phyloP scores from a whole-genome alignment of 1,140 invertebrate genomes.

The Arion vulgaris region DNA sequence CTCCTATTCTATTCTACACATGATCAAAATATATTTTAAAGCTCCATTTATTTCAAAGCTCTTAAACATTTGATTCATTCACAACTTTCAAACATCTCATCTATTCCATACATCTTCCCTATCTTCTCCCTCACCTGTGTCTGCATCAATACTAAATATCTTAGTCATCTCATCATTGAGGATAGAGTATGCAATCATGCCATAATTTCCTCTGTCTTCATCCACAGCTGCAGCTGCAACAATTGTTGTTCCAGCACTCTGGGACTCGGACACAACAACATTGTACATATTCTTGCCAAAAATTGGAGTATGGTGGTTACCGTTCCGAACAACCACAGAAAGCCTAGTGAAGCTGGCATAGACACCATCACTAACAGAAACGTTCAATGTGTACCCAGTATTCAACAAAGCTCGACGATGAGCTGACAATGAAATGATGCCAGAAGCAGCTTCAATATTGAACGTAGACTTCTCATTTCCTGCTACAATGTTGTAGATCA shows the following conservation, averaged over 20 bases:
- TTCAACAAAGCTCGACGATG: conserved; percentile 79
- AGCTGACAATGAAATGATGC: conserved; percentile 79
- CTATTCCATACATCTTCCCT: too few relatives aligned
- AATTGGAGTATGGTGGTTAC: conserved; percentile 84
- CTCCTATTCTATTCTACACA: too few relatives aligned
- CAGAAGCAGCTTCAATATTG: conserved; percentile 81
- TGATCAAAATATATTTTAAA: too few relatives aligned
- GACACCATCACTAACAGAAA: conserved; percentile 71
- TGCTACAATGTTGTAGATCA: conserved; percentile 87
- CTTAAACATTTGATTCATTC: too few relatives aligned
- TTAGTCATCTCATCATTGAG: conserved; percentile 84
- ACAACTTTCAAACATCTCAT: too few relatives aligned
- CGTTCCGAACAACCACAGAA: conserved; percentile 81
- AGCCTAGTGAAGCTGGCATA: conserved; percentile 73
- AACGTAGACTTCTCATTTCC: conserved; percentile 90
- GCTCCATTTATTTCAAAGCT: too few relatives aligned
- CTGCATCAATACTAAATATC: conserved; percentile 84
- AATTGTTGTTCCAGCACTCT: conserved; percentile 70
- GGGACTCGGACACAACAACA: conserved; percentile 74
- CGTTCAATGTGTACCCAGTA: conserved; percentile 69
- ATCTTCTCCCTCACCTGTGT: conserved; percentile 72
- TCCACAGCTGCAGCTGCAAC: conserved; percentile 80
- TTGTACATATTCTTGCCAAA: conserved; percentile 85
- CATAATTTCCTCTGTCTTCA: conserved; percentile 85
- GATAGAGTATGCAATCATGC: conserved; percentile 85